Evolutionary conservation across 1,140 invertebrate species (phyloP).

Genomic region (Atta colombica): DNA sequence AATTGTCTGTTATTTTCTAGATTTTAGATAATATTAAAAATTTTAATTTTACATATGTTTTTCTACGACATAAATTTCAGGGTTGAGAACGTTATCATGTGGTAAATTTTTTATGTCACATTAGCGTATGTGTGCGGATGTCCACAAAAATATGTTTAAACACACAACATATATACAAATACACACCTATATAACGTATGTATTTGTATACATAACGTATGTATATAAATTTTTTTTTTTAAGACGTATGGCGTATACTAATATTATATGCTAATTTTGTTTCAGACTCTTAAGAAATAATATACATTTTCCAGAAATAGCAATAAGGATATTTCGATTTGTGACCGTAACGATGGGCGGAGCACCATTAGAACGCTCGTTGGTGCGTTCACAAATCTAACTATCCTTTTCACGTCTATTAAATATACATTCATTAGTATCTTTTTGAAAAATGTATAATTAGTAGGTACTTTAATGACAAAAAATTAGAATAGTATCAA

Average conservation of each 20-base stretch:
- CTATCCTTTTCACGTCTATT: constrained; percentile 67
- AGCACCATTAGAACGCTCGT: constrained; percentile 75
- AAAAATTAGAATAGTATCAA: background rate
- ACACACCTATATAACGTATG: too few relatives aligned
- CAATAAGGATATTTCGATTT: constrained; percentile 80
- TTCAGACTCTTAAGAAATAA: constrained; percentile 26
- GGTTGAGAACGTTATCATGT: too few relatives aligned
- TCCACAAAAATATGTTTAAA: too few relatives aligned
- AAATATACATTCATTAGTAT: background rate
- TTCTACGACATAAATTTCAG: background rate
- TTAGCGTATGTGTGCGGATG: background rate
- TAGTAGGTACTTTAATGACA: background rate
- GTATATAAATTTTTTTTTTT: too few relatives aligned
- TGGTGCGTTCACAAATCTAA: constrained; percentile 83
- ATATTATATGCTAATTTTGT: constrained; percentile 11
- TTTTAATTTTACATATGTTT: constrained; percentile 4
- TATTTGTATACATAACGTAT: too few relatives aligned
- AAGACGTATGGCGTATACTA: background rate
- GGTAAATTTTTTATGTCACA: too few relatives aligned
- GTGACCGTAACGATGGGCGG: constrained; percentile 85
- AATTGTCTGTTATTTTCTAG: background rate
- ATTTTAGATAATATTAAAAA: background rate
- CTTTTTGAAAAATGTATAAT: background rate
- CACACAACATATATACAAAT: too few relatives aligned
- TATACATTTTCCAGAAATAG: background rate